Conservation (phyloP, 2,113 vertebrate genomes). For the Hypomesus transpacificus region DNA sequence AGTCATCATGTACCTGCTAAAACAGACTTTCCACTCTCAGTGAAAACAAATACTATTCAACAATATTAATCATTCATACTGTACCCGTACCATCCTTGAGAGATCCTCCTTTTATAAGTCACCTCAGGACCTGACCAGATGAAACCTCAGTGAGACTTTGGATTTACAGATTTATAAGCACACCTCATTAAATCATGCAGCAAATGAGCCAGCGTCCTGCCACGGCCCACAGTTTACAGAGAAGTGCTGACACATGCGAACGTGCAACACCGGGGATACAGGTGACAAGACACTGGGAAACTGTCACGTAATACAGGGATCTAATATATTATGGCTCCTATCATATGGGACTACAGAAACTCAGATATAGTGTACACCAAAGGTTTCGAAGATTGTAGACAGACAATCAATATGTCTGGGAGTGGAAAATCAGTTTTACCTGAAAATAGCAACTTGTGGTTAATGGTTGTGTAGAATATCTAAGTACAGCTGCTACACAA, state of each 20-base stretch:
- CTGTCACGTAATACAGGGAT: too few species aligned
- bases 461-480: neutral
- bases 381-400: neutral
- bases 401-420: neutral
- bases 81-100: slow-evolving; percentile 7
- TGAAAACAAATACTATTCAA: neutral
- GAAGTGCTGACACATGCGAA: slow-evolving; percentile 9
- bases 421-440: neutral
- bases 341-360: too few species aligned
- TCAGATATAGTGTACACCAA: too few species aligned
- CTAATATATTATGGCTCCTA: too few species aligned
- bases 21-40: too few species aligned
- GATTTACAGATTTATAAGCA: slow-evolving; percentile 22
- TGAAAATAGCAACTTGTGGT: slow-evolving; percentile 9
- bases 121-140: slow-evolving; percentile 16
- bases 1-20: too few species aligned
- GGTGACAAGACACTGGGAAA: neutral
- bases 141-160: slow-evolving; percentile 23
- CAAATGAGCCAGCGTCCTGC: slow-evolving; percentile 15
- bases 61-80: slow-evolving; percentile 28
- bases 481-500: slow-evolving; percentile 19
- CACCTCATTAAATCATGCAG: slow-evolving; percentile 31
- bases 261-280: neutral
- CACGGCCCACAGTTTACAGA: neutral
- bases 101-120: slow-evolving; percentile 20